Evolutionary conservation across 1,140 invertebrate genomes (phyloP).

Genomic region (Platyscapa corneri): DNA sequence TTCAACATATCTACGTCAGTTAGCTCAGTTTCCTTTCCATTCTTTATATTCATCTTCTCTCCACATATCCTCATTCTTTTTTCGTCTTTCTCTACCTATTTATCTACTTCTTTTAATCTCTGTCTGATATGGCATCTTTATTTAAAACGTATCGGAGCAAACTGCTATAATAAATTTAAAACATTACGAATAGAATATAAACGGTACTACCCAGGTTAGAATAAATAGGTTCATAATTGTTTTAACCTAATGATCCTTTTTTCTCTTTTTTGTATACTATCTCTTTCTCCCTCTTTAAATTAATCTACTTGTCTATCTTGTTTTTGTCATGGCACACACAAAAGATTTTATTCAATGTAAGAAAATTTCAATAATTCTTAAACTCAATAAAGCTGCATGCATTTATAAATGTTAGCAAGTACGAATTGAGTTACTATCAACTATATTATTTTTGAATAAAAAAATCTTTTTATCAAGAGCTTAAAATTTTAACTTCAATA

Average conservation of each 20-base stretch:
- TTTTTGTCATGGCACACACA: too few species aligned
- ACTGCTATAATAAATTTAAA: neutral
- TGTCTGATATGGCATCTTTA: neutral
- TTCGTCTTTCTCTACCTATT: neutral
- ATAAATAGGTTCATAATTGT: neutral
- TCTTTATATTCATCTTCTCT: conserved; percentile 6
- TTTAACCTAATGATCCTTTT: neutral
- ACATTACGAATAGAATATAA: neutral
- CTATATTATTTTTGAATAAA: too few species aligned
- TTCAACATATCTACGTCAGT: neutral
- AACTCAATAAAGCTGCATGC: too few species aligned
- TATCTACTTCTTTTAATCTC: neutral
- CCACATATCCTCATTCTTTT: neutral
- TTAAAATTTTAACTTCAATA: too few species aligned
- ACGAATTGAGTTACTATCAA: too few species aligned
- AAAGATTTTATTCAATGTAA: too few species aligned
- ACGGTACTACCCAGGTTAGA: neutral
- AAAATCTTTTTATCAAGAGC: too few species aligned
- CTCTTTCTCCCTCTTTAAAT: too few species aligned
- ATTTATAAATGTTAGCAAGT: too few species aligned
- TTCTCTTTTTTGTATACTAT: neutral
- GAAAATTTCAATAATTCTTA: too few species aligned
- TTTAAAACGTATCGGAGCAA: neutral
- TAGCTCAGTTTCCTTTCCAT: neutral
- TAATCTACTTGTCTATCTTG: too few species aligned